Conservation (phyloP, 2,888 invertebrate genomes). For the Palloptera scutellata region DNA sequence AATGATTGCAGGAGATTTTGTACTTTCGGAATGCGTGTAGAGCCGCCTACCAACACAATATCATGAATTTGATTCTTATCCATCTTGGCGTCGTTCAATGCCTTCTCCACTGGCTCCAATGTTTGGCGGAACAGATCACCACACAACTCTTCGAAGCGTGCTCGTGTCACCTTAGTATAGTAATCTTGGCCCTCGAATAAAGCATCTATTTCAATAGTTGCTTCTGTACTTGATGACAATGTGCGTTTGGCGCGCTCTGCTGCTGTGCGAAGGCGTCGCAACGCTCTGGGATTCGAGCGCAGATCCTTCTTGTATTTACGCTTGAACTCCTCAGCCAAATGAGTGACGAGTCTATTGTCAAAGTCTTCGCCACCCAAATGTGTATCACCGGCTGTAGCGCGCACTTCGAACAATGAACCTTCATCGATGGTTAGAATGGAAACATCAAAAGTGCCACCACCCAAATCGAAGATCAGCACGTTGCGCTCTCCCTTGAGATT, state of each 20-base stretch:
- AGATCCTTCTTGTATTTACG: conserved; percentile 77
- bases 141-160: conserved; percentile 78
- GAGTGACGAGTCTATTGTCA: conserved; percentile 85
- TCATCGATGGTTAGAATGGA: conserved; percentile 94
- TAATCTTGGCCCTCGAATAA: conserved; percentile 77
- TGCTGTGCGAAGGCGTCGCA: conserved; percentile 75
- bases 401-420: conserved; percentile 85
- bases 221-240: conserved; percentile 79
- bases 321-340: conserved; percentile 87
- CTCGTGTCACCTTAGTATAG: conserved; percentile 75
- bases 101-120: conserved; percentile 79
- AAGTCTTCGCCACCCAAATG: conserved; percentile 92
- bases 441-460: conserved; percentile 94
- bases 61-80: conserved; percentile 80
- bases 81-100: conserved; percentile 79
- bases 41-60: conserved; percentile 83
- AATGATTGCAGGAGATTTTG: conserved; percentile 78
- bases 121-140: conserved; percentile 77
- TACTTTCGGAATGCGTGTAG: conserved; percentile 81
- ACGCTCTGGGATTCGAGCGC: conserved; percentile 70
- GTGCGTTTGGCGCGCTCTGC: conserved; percentile 82
- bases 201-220: conserved; percentile 78
- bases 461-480: conserved; percentile 71
- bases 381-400: conserved; percentile 91
- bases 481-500: conserved; percentile 83